Conservation (phyloP, 2,113 vertebrate species). For the Melanerpes formicivorus region DNA sequence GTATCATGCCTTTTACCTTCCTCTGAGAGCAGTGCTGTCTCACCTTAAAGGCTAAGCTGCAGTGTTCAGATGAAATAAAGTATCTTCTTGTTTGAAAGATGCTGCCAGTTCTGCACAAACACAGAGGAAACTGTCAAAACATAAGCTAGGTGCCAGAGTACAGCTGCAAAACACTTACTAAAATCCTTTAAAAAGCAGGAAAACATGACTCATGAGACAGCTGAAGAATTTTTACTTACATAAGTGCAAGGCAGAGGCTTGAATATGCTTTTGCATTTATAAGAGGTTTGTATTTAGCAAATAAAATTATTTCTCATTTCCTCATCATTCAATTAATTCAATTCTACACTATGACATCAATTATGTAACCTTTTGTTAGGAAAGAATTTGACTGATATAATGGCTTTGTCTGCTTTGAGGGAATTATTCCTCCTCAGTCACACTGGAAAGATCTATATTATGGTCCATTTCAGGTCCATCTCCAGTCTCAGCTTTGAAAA, state of each 20-base stretch:
- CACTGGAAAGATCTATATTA: background rate
- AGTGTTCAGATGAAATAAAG: background rate
- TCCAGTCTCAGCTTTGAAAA: background rate
- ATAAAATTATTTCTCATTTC: background rate
- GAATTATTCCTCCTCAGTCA: background rate
- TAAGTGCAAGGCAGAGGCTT: background rate
- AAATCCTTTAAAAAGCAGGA: background rate
- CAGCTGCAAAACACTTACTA: background rate
- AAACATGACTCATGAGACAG: background rate
- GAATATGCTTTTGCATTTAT: background rate
- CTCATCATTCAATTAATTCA: background rate
- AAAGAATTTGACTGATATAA: background rate
- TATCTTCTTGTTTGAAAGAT: slow-evolving; percentile 13
- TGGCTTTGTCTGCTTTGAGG: background rate
- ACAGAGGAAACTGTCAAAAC: slow-evolving; percentile 43
- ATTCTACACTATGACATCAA: background rate
- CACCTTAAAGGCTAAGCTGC: background rate
- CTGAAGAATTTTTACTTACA: background rate
- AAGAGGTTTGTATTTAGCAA: background rate
- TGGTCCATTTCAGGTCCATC: background rate
- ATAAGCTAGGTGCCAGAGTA: slow-evolving; percentile 33
- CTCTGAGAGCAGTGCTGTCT: background rate
- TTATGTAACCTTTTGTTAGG: background rate
- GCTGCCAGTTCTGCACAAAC: slow-evolving; percentile 21
- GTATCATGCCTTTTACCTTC: background rate